Evolutionary conservation across 2,113 vertebrate genomes (phyloP).

Genomic region (Cephalophus harveyi): DNA sequence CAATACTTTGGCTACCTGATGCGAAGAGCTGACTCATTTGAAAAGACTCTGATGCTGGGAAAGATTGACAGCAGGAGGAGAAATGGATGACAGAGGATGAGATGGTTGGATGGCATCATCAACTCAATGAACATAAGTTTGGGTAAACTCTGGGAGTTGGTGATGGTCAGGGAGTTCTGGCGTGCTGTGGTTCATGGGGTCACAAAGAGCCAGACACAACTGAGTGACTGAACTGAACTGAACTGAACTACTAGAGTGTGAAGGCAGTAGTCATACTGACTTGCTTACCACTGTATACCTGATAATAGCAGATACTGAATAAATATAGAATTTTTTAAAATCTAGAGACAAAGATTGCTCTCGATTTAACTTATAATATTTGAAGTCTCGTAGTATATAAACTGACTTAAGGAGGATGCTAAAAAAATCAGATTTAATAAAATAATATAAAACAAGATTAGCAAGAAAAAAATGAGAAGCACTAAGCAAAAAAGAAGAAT

Average conservation of each 20-base stretch:
- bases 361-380: neutral
- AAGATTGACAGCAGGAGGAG: neutral
- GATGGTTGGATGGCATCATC: fast-evolving
- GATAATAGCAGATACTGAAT: neutral
- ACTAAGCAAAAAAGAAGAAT: neutral
- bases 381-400: neutral
- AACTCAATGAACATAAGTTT: neutral
- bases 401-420: neutral
- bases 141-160: neutral
- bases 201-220: neutral
- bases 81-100: neutral
- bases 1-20: neutral
- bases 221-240: neutral
- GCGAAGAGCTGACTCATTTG: neutral
- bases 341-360: neutral
- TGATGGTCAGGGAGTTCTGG: neutral
- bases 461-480: neutral
- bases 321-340: neutral
- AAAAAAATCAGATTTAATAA: neutral
- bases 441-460: neutral
- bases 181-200: neutral
- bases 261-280: neutral
- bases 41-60: neutral
- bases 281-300: neutral
- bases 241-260: neutral